These are phyloP conservation scores for Trichonephila clavipes DNA, from an alignment of 1,140 invertebrate genomes.

Conservation along the genomic window DNA sequence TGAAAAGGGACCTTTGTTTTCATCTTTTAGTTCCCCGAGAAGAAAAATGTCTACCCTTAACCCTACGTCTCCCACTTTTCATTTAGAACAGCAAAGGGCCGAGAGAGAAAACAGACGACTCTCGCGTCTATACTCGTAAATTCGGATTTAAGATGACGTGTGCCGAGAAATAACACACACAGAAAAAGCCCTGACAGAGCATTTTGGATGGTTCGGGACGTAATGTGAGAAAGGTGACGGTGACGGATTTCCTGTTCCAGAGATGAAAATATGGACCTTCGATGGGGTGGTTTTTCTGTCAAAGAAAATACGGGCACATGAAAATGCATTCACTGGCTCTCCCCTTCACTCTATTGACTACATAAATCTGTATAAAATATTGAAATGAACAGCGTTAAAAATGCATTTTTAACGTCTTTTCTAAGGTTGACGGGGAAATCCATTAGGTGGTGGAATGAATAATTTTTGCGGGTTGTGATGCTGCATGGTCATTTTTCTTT, in stretches of 20 bases:
- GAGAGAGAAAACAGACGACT: background rate
- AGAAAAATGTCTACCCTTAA: constrained; percentile 6
- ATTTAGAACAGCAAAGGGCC: background rate
- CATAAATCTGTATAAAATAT: constrained; percentile 23
- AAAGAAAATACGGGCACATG: background rate
- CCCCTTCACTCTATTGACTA: background rate
- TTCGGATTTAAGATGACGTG: constrained; percentile 10
- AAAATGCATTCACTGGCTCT: background rate
- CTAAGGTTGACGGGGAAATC: background rate
- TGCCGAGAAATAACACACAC: background rate
- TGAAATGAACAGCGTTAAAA: constrained; percentile 5
- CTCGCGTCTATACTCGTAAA: constrained; percentile 12
- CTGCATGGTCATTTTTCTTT: background rate
- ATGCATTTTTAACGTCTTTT: background rate
- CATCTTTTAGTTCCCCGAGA: background rate
- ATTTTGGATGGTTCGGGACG: background rate
- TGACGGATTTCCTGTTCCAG: background rate
- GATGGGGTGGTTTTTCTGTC: background rate
- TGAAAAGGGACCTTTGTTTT: background rate
- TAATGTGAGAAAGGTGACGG: background rate
- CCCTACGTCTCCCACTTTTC: constrained; percentile 20
- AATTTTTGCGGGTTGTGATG: background rate
- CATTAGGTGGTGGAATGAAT: background rate
- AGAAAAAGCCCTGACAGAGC: background rate
- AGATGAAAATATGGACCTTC: background rate